A percentile compares a stretch with the other conserved stretches of the same genome.
These are phyloP conservation scores for Gadopsis bispinosus DNA, from an alignment of 2,797 vertebrate species.

Conservation along the genomic window DNA sequence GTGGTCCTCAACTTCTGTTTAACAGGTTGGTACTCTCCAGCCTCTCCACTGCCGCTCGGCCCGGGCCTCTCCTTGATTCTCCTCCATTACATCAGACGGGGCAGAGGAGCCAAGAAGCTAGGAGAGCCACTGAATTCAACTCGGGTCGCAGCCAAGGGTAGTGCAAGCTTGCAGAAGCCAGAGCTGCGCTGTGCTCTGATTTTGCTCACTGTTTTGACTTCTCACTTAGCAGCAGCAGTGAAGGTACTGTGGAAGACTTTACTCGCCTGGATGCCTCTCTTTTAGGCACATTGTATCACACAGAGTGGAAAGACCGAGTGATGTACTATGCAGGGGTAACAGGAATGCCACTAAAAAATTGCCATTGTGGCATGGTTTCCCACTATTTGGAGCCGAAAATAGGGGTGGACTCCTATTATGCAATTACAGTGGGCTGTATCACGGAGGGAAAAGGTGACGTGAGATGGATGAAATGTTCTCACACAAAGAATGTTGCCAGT, in stretches of 20 bases:
- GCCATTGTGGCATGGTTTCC: constrained; percentile 76
- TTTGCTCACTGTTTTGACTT: constrained; percentile 69
- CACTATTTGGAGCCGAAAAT: constrained; percentile 70
- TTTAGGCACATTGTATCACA: constrained; percentile 52
- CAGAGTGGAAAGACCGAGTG: constrained; percentile 75
- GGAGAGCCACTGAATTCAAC: constrained; percentile 60
- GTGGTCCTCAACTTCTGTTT: constrained; percentile 68
- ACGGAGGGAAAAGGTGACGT: constrained; percentile 80
- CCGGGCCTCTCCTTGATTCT: constrained; percentile 44
- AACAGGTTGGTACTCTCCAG: constrained; percentile 69
- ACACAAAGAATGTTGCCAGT: constrained; percentile 70
- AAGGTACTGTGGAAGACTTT: constrained; percentile 73
- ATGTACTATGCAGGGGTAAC: constrained; percentile 66
- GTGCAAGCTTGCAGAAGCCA: constrained; percentile 73
- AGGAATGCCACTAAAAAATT: constrained; percentile 72
- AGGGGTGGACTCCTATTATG: constrained; percentile 74
- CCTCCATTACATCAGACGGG: constrained; percentile 79
- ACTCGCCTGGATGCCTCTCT: constrained; percentile 65
- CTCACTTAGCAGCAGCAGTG: constrained; percentile 52
- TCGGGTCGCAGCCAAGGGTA: constrained; percentile 54
- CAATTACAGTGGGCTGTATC: constrained; percentile 75
- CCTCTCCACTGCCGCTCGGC: constrained; percentile 33
- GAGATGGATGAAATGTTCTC: constrained; percentile 82
- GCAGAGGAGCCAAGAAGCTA: constrained; percentile 66
- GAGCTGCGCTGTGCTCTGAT: constrained; percentile 35